Evolutionary conservation across 2,113 vertebrate genomes (phyloP).

Genomic region (Halcyon senegalensis): DNA sequence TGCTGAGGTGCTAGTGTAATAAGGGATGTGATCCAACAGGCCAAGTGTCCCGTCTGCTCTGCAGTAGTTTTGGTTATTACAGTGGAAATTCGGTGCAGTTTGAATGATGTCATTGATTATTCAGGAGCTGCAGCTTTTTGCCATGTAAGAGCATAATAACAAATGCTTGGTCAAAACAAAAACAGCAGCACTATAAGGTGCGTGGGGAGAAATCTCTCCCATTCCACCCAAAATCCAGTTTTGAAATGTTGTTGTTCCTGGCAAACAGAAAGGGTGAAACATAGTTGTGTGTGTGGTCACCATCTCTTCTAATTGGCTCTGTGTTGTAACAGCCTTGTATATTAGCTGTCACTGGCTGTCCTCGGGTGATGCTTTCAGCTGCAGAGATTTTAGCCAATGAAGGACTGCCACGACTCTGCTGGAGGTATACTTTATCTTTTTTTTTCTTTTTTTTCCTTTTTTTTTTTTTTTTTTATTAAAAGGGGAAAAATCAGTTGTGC

Average conservation of each 20-base stretch:
- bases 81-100: background rate
- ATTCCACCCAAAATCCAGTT: background rate
- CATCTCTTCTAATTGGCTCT: constrained; percentile 33
- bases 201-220: background rate
- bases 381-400: background rate
- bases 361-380: background rate
- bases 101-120: background rate
- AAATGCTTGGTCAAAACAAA: background rate
- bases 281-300: constrained; percentile 17
- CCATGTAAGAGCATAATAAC: background rate
- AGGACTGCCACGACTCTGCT: background rate
- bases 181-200: background rate
- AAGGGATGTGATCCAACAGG: background rate
- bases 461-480: background rate
- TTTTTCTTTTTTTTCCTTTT: too few species aligned
- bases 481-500: background rate
- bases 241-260: background rate
- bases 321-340: constrained; percentile 21
- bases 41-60: background rate
- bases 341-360: constrained; percentile 2
- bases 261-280: background rate
- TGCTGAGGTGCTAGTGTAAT: background rate
- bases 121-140: background rate
- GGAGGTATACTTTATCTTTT: constrained; percentile 1
- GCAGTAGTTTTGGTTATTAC: background rate